These are phyloP conservation scores for Pipra filicauda DNA, from an alignment of 2,113 vertebrate species.

Conservation along the genomic window DNA sequence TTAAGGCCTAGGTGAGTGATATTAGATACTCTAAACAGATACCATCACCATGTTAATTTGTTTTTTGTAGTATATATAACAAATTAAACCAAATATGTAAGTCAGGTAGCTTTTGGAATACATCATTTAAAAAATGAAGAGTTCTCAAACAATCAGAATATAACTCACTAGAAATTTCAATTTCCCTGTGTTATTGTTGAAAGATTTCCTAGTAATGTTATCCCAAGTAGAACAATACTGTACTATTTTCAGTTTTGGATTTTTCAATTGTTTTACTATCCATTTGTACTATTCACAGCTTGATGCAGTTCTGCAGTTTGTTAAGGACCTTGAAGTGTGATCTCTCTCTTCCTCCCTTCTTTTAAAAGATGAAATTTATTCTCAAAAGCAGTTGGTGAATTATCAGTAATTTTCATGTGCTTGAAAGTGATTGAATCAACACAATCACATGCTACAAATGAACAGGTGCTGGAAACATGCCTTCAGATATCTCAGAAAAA, in stretches of 20 bases:
- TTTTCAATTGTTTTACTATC: not conserved
- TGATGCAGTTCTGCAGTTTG: not conserved
- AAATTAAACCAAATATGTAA: not conserved
- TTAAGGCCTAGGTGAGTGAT: not conserved
- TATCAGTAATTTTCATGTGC: constrained; percentile 18
- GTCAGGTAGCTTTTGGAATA: not conserved
- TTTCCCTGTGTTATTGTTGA: not conserved
- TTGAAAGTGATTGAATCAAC: constrained; percentile 24
- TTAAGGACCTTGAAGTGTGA: not conserved
- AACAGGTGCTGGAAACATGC: constrained; percentile 9
- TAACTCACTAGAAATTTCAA: not conserved
- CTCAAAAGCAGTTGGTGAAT: constrained; percentile 32
- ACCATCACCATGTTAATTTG: accelerated
- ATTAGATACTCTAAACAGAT: not conserved
- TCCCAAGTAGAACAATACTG: not conserved
- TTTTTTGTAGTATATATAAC: not conserved
- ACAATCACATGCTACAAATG: not conserved
- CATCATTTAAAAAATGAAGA: not conserved
- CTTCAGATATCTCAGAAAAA: not conserved
- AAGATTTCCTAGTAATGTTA: not conserved
- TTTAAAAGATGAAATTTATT: not conserved
- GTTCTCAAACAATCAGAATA: not conserved
- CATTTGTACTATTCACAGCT: not conserved
- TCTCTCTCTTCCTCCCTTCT: not conserved
- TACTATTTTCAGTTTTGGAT: not conserved